Conservation (phyloP, 2,888 invertebrate species). For the Conistra vaccinii region DNA sequence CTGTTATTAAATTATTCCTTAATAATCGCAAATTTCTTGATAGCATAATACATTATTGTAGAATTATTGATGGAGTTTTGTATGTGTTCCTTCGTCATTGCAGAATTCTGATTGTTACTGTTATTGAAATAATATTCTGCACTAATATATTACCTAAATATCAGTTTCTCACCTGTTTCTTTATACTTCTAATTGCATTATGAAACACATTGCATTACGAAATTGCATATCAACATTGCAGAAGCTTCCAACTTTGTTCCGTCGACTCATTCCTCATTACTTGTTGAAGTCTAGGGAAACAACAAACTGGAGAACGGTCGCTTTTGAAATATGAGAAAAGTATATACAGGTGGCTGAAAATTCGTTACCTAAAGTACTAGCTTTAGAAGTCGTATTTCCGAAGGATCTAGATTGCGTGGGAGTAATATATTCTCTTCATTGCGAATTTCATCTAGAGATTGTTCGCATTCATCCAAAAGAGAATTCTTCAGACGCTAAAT, state of each 20-base stretch:
- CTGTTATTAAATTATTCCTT: conserved; percentile 28
- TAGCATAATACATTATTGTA: conserved; percentile 3
- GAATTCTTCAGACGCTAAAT: conserved; percentile 32
- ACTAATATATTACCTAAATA: neutral
- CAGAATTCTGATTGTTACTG: neutral
- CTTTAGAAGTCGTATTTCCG: conserved; percentile 23
- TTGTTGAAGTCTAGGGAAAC: conserved; percentile 22
- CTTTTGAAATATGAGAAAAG: conserved; percentile 38
- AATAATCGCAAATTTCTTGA: conserved; percentile 26
- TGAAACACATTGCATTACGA: conserved; percentile 23
- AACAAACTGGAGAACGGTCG: conserved; percentile 22
- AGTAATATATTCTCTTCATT: conserved; percentile 29
- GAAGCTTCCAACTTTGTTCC: conserved; percentile 29
- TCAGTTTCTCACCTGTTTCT: neutral
- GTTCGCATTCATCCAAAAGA: conserved; percentile 17
- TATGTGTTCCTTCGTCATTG: conserved; percentile 13
- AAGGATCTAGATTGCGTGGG: conserved; percentile 29
- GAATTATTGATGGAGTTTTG: conserved; percentile 13
- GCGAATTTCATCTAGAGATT: conserved; percentile 29
- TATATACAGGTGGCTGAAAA: conserved; percentile 41
- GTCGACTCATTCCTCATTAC: conserved; percentile 31
- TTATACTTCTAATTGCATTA: conserved; percentile 25
- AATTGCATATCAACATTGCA: conserved; percentile 32
- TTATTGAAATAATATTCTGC: conserved; percentile 3
- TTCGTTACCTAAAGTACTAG: conserved; percentile 34